These are phyloP conservation scores for Drosophila lini DNA, from an alignment of 1,140 invertebrate genomes.

Conservation along the genomic window DNA sequence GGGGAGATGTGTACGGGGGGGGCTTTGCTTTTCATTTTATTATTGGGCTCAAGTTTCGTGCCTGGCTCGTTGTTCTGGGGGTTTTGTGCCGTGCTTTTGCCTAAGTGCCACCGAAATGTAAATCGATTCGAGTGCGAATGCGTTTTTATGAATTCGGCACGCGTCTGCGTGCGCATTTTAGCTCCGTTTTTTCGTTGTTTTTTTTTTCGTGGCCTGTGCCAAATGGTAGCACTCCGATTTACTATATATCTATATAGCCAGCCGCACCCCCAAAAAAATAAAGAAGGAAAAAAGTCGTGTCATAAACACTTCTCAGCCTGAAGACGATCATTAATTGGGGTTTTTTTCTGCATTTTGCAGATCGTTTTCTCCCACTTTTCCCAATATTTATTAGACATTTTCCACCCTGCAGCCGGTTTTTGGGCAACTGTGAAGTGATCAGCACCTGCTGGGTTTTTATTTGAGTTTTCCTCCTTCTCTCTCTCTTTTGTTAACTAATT, in stretches of 20 bases:
- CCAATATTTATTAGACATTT: background rate
- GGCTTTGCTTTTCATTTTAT: conserved; percentile 45
- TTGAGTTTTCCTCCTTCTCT: background rate
- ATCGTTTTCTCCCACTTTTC: background rate
- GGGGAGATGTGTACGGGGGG: background rate
- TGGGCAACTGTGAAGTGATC: conserved; percentile 52
- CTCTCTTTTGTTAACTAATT: conserved; percentile 43
- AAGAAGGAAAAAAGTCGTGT: background rate
- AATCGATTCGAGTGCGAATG: conserved; percentile 70
- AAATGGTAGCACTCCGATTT: conserved; percentile 12
- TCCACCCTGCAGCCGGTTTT: conserved; percentile 16
- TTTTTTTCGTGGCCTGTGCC: conserved; percentile 18
- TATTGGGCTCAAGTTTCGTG: conserved; percentile 73
- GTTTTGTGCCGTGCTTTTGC: conserved; percentile 42
- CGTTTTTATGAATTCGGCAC: conserved; percentile 81
- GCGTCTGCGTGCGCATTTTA: conserved; percentile 78
- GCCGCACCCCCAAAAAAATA: conserved; percentile 23
- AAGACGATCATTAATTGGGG: conserved; percentile 18
- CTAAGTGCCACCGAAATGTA: conserved; percentile 71
- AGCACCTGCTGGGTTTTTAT: conserved; percentile 40
- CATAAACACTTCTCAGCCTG: conserved; percentile 58
- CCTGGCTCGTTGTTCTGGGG: conserved; percentile 39
- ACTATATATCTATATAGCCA: background rate
- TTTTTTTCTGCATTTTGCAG: conserved; percentile 47
- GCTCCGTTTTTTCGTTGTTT: conserved; percentile 6